Conservation (phyloP, 2,113 vertebrate species). For the Mirounga angustirostris region DNA sequence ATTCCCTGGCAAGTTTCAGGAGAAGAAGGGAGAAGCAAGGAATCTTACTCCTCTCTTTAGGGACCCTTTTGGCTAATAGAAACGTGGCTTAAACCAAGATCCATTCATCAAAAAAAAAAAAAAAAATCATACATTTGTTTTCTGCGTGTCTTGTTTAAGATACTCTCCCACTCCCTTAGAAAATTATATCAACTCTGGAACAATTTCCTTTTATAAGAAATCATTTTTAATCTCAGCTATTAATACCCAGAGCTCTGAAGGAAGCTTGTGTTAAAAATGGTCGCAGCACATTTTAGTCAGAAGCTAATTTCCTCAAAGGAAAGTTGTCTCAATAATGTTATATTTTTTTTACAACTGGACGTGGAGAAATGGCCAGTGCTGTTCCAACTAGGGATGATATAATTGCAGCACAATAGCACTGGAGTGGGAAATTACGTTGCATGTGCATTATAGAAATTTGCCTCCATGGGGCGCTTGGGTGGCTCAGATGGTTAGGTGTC, state of each 20-base stretch:
- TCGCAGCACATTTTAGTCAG: conserved; percentile 37
- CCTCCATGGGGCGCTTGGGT: not conserved
- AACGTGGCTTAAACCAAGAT: not conserved
- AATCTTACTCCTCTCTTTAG: not conserved
- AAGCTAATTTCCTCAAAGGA: conserved; percentile 67
- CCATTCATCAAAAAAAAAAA: not conserved
- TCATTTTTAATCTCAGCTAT: conserved; percentile 59
- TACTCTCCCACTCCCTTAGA: conserved; percentile 2
- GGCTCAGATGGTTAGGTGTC: too few species aligned
- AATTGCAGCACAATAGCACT: not conserved
- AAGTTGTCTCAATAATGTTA: conserved; percentile 23
- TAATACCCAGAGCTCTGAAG: conserved; percentile 56
- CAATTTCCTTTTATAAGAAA: conserved; percentile 46
- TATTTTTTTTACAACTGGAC: not conserved
- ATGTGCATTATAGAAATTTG: not conserved
- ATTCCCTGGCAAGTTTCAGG: not conserved
- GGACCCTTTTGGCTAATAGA: not conserved
- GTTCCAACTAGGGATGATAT: not conserved
- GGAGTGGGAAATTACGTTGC: not conserved
- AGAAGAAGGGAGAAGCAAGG: not conserved
- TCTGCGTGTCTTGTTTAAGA: conserved; percentile 1
- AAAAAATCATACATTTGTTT: not conserved
- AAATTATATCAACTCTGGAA: conserved; percentile 10
- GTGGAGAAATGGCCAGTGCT: not conserved
- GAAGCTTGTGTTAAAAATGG: conserved; percentile 50